Base-by-base conservation (phyloP, 2,113 vertebrate genomes). In the Cricetomys ansorgei region DNA sequence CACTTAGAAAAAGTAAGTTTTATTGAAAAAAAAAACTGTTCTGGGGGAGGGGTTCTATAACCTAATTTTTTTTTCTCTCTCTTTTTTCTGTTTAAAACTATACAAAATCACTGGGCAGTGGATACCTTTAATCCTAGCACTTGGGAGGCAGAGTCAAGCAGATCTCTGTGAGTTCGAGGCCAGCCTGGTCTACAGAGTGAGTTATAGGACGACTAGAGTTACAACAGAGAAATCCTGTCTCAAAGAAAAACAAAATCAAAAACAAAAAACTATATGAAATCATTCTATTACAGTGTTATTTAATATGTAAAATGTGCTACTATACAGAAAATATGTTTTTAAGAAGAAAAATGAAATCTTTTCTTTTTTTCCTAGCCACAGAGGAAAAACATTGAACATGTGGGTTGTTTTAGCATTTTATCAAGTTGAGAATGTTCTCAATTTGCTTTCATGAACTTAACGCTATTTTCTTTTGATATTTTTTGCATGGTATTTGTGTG, bases 381-480 rank as follows among this genome's bases (percentile, higher is more conserved):
- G 31, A 69, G 31, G 31, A 31, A 86, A 86, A 50, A 21, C 64
- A 50, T 86, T 86, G 65, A 25, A 10, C 62, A 69, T 50, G 17
- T 48, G 64, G 62, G 48, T 86, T 69, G 43, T 86, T 34, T 23
- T 86, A 67, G 43, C 29, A 48, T 16, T 86, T 85, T 48, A 67
- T 86, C 43, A 86, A 67, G 45, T 50, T 86, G 62, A 86, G 64
- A 65, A 48, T 65, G 64, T n/a, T 86, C 64, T 67, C 31, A 37
- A 23, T 65, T 67, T 86, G 31, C 40, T 95, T 93, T 43, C 29
- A 93, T 79, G 88, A 92, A 92, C 27, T 48, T 96, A 57, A 79
- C 45, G 53, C 25, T 88, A 76, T 76, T 83, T 91, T 92, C 55
- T 94, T 84, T 91, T 70, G 65, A 21, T 31, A 84, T 72, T 91